phyloP scores from a whole-genome alignment of 2,113 vertebrate species.

The Labeo catla region DNA sequence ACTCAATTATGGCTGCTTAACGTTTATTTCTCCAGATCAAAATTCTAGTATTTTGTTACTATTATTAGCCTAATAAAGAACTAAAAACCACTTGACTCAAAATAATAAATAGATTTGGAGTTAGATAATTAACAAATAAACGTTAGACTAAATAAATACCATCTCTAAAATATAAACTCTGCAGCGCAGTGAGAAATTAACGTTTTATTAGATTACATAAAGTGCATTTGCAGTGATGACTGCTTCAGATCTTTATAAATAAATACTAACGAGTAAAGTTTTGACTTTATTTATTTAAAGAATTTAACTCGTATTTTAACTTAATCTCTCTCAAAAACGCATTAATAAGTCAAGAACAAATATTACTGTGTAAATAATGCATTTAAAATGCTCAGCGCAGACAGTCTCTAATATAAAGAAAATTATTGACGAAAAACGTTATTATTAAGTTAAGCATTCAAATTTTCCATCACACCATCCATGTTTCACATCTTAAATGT shows the following conservation, averaged over 20 bases:
- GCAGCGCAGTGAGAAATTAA: background rate
- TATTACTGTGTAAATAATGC: no score
- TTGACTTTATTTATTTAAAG: no score
- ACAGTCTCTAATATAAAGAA: background rate
- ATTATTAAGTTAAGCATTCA: background rate
- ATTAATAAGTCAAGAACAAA: no score
- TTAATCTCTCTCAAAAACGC: background rate
- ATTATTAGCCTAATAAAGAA: no score
- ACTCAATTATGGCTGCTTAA: background rate
- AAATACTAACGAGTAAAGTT: background rate
- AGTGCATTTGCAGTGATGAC: background rate
- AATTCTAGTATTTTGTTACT: no score
- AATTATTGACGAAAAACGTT: background rate
- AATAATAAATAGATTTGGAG: background rate
- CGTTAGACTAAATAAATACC: background rate
- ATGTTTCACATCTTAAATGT: background rate
- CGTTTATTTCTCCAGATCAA: no score
- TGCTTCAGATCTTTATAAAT: background rate
- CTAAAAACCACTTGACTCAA: background rate
- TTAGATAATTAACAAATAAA: background rate
- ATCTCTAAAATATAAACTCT: background rate
- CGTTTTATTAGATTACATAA: background rate
- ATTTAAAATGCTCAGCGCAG: background rate
- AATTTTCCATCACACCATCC: background rate
- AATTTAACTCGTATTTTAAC: background rate